phyloP scores from a whole-genome alignment of 2,888 invertebrate genomes.

The Lymantria monacha region DNA sequence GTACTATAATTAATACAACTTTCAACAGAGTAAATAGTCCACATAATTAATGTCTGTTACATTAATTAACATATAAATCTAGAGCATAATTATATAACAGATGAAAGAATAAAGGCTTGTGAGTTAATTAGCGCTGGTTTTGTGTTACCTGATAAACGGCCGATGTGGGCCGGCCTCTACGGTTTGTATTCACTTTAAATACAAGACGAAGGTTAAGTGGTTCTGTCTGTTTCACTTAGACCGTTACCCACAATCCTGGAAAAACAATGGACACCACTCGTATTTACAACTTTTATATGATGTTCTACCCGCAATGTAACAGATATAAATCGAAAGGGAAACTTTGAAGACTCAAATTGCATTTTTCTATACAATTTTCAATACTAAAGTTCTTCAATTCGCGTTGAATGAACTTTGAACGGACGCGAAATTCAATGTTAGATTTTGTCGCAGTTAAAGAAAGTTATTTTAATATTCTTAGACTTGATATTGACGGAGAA shows the following conservation, averaged over 20 bases:
- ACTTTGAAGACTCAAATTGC: slow-evolving; percentile 6
- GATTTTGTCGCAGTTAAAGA: slow-evolving; percentile 33
- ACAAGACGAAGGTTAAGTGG: slow-evolving; percentile 75
- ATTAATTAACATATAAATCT: no score
- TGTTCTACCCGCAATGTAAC: slow-evolving; percentile 46
- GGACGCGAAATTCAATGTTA: no score
- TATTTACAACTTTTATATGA: slow-evolving; percentile 58
- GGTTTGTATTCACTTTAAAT: slow-evolving; percentile 66
- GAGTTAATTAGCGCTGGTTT: slow-evolving; percentile 3
- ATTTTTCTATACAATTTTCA: no score
- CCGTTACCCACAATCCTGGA: slow-evolving; percentile 53
- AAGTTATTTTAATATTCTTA: slow-evolving; percentile 26
- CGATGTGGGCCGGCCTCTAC: slow-evolving; percentile 49
- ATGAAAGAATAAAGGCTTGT: no score
- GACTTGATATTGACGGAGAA: slow-evolving; percentile 37
- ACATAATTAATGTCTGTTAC: no score
- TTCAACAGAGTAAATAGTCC: no score
- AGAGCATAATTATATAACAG: no score
- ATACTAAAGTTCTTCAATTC: no score
- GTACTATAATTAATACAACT: no score
- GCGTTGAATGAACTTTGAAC: no score
- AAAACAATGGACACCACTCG: slow-evolving; percentile 56
- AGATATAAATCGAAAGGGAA: slow-evolving; percentile 48
- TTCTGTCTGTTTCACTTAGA: slow-evolving; percentile 74
- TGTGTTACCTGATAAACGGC: slow-evolving; percentile 30